Conservation (phyloP, 2,113 vertebrate species). For the Grus americana region DNA sequence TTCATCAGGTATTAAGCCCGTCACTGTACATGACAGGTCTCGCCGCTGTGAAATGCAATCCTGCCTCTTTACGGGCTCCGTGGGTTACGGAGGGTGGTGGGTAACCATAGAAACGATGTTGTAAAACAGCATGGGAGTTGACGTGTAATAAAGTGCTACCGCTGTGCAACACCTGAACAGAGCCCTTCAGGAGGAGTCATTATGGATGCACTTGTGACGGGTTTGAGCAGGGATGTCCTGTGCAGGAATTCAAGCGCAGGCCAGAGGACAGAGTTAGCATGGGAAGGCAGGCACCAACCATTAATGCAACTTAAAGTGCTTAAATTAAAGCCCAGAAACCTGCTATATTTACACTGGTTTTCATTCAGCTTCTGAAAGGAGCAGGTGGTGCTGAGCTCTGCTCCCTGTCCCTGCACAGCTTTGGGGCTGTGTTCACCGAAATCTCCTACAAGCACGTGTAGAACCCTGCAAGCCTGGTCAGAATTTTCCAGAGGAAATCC, state of each 20-base stretch:
- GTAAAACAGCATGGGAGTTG: slow-evolving; percentile 55
- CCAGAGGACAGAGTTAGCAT: neutral
- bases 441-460: fast-evolving
- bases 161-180: neutral
- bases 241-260: neutral
- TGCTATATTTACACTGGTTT: neutral
- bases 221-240: neutral
- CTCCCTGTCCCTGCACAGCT: neutral
- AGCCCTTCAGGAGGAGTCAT: slow-evolving; percentile 13
- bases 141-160: slow-evolving; percentile 19
- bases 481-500: neutral
- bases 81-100: slow-evolving; percentile 45
- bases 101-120: slow-evolving; percentile 66
- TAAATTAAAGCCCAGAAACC: neutral
- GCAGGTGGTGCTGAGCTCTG: neutral
- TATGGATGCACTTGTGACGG: neutral
- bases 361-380: neutral
- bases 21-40: neutral
- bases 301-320: neutral
- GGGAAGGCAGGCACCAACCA: neutral
- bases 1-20: neutral
- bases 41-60: slow-evolving; percentile 19
- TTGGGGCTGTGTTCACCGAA: neutral
- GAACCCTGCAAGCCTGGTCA: neutral
- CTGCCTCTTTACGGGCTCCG: slow-evolving; percentile 6